These are phyloP conservation scores for Sula dactylatra DNA, from an alignment of 2,113 vertebrate genomes.

Conservation along the genomic window DNA sequence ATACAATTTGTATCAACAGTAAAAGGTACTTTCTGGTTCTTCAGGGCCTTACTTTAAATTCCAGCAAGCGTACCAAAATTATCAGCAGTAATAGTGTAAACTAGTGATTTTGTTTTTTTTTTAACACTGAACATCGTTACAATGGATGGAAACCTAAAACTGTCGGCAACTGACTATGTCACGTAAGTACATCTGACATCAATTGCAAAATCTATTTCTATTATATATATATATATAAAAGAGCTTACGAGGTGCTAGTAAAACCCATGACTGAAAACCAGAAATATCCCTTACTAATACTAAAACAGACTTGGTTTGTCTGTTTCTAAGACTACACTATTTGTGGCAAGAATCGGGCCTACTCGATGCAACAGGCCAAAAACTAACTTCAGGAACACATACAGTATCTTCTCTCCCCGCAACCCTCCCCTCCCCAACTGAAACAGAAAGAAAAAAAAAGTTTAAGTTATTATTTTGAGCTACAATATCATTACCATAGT, in stretches of 20 bases:
- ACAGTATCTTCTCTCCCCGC: constrained; percentile 58
- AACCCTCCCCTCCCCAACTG: neutral
- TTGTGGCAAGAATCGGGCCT: constrained; percentile 77
- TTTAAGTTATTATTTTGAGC: constrained; percentile 73
- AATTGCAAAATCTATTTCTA: constrained; percentile 37
- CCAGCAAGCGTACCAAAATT: constrained; percentile 49
- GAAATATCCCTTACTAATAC: constrained; percentile 95
- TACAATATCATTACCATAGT: constrained; percentile 74
- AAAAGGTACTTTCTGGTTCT: constrained; percentile 89
- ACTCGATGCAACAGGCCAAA: constrained; percentile 63
- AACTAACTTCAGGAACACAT: constrained; percentile 68
- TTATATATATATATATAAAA: neutral
- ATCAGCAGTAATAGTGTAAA: constrained; percentile 25
- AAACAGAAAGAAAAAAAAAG: constrained; percentile 38
- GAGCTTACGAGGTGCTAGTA: constrained; percentile 57
- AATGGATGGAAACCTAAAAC: constrained; percentile 21
- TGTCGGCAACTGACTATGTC: neutral
- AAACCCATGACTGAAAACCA: constrained; percentile 77
- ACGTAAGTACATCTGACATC: constrained; percentile 5
- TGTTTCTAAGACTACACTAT: constrained; percentile 83
- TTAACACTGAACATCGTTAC: neutral
- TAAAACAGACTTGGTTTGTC: constrained; percentile 85
- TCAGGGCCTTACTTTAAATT: constrained; percentile 79
- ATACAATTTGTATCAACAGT: constrained; percentile 99
- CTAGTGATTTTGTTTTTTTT: neutral